Evolutionary conservation across 2,888 invertebrate genomes (phyloP), one percentile per base, ranked within the genome.

Genomic region (Conus canariensis): DNA sequence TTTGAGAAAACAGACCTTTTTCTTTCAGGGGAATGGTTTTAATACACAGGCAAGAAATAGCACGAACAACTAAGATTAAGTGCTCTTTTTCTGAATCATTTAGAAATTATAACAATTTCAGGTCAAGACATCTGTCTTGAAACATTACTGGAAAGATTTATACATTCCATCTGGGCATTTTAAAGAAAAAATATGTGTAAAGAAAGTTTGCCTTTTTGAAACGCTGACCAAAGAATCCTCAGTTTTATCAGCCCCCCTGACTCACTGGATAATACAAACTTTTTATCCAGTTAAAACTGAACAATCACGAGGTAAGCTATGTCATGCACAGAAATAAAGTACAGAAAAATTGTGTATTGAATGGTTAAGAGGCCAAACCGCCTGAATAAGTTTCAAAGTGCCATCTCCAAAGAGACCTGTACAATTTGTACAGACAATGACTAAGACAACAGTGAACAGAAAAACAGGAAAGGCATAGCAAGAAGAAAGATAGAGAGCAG

Each of bases 311-410:
- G 82, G 19, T 83, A 60, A 85, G 25, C 85, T 85, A 58, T 56
- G 25, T 85, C 85, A 85, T 85, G 85, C 85, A 83, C 82, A 83
- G 82, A 58, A 83, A 83, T 58, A 83, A 83, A 56, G 45, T 25
- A 45, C 45, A 30, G 45, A 80, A 58, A 19, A 58, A 56, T 9
- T 83, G 56, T 83, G 82, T 83, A 22, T 19, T 83, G 58, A 83
- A 58, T 56, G 45, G 58, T 25, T 30, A 25, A 9, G 30, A 56
- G 82, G 82, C 82, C 82, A 83, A 25, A 83, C 82, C 58, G 82
- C 82, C 82, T 19, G 58, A 56, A 56, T 83, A 58, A 22, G 56
- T 83, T 83, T 45, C 30, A 80, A 58, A 83, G 56, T 30, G 77
- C 82, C 56, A 80, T 80, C 77, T 74, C 74, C n/a, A 74, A 10